Evolutionary conservation across 2,113 vertebrate genomes (phyloP).

Genomic region (Alexandromys fortis): DNA sequence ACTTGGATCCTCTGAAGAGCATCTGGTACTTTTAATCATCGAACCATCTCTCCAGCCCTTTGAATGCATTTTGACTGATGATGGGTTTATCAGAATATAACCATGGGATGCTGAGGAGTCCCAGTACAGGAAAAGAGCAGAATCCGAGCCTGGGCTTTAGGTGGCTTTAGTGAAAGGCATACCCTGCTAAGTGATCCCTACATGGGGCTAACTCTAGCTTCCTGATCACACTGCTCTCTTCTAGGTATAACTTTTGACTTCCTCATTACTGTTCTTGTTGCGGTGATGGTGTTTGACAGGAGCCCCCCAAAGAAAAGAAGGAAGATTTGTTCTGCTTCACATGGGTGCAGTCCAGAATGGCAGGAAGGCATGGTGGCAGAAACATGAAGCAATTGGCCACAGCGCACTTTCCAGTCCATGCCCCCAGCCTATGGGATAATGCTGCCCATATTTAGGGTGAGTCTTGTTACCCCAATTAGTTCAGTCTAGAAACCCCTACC

Average conservation of each 20-base stretch:
- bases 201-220: conserved; percentile 7
- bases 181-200: neutral
- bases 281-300: neutral
- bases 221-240: neutral
- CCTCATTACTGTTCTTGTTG: neutral
- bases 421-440: neutral
- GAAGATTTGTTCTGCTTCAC: neutral
- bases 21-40: neutral
- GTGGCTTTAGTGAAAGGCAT: conserved; percentile 39
- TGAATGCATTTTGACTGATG: neutral
- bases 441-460: neutral
- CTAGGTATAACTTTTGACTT: conserved; percentile 18
- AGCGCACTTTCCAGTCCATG: neutral
- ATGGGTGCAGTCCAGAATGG: too few species aligned
- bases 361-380: neutral
- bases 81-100: neutral
- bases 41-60: neutral
- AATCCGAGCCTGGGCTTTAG: conserved; percentile 37
- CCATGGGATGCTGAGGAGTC: neutral
- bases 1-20: neutral
- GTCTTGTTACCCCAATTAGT: neutral
- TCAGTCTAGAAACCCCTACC: neutral
- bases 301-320: neutral
- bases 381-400: neutral
- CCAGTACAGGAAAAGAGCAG: neutral